Percentiles rank a stretch among this genome's conserved stretches.
phyloP scores from a whole-genome alignment of 2,113 vertebrate species.

The Urocolius indicus region DNA sequence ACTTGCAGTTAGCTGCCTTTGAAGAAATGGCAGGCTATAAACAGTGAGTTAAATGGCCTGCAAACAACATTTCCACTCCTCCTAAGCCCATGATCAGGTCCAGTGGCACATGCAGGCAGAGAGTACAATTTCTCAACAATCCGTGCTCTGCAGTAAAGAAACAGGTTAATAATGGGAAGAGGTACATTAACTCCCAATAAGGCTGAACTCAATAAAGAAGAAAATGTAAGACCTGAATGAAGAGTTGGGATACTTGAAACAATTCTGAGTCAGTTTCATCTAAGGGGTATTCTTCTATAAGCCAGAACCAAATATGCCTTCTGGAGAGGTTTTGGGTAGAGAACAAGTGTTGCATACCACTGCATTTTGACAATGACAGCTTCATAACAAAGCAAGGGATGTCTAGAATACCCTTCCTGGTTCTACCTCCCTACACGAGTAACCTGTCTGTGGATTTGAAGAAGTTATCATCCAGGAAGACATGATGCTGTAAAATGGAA shows the following conservation, averaged over 20 bases:
- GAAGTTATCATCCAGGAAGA: background rate
- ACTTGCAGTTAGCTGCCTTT: background rate
- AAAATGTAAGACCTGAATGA: background rate
- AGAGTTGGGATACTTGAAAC: background rate
- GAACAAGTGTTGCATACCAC: background rate
- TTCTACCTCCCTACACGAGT: rapidly evolving
- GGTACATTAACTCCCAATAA: rapidly evolving
- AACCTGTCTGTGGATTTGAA: background rate
- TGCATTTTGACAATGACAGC: background rate
- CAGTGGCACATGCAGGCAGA: background rate
- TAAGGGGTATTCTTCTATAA: background rate
- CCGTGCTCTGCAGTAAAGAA: background rate
- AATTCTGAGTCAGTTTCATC: background rate
- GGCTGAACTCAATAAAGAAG: background rate
- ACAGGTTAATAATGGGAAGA: background rate
- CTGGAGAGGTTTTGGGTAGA: background rate
- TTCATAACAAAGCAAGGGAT: background rate
- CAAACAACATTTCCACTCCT: background rate
- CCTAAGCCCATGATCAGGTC: background rate
- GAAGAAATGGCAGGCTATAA: background rate
- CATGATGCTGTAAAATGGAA: background rate
- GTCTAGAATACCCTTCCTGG: background rate
- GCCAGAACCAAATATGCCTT: background rate
- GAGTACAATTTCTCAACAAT: background rate
- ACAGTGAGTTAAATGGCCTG: background rate